Evolutionary conservation across 2,797 vertebrate species (phyloP), one percentile per base, ranked within the genome.

Genomic region (Capromys pilorides): DNA sequence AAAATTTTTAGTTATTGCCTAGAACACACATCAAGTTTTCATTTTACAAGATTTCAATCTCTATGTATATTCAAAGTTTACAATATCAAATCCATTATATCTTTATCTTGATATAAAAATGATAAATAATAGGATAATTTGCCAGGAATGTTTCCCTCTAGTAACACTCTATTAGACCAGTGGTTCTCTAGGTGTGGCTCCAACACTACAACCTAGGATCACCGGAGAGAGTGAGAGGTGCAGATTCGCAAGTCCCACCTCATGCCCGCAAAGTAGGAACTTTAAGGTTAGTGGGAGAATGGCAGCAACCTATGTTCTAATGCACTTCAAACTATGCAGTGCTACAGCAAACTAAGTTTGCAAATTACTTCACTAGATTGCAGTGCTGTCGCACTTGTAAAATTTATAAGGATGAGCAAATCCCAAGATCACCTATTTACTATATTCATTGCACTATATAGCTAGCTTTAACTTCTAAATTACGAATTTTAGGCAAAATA

Each of bases 31-130:
- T 31, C 26, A 91, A 90, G 9, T 71, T 90, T n/a, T 92, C 22
- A 86, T 81, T 77, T 69, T 61, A 91, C 88, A 85, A 73, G 18
- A 64, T 14, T 94, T 33, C 67, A n/a, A 49, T 81, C n/a, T 86
- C 49, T 94, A 66, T 5, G 0, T 33, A 51, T 75, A 86, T 16
- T 94, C 28, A 92, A 83, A 33, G 13, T 39, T 66, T 45, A n/a
- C 18, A 9, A 84, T 86, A 90, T 90, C n/a, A 77, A 73, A 87
- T 73, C 21, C 31, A 71, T 41, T 79, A 33, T 22, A 82, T 54
- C 41, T 59, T 75, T 83, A 64, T 71, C 28, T 79, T 41, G 10
- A 36, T 22, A 86, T 71, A 71, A 7, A 78, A 92, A 81, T 79
- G 85, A 51, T 79, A 91, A 83, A 57, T 66, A 66, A 61, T 6